phyloP scores from a whole-genome alignment of 1,140 invertebrate species.

The Oscheius sp. region DNA sequence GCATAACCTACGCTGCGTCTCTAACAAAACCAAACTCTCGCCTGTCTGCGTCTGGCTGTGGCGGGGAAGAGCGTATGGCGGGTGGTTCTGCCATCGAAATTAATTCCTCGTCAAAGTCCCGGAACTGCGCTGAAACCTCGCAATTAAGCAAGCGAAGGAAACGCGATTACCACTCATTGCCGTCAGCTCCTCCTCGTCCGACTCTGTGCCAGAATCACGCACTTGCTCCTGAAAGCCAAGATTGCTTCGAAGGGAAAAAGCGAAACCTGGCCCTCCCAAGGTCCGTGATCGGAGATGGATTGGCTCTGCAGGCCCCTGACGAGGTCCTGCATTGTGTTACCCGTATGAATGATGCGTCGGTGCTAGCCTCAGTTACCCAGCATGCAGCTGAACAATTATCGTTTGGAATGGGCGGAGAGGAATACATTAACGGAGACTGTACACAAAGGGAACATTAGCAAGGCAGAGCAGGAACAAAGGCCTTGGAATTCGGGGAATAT shows the following conservation, averaged over 20 bases:
- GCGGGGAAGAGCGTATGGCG: background rate
- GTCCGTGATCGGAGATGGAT: background rate
- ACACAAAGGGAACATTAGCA: too few relatives aligned
- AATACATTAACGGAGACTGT: too few relatives aligned
- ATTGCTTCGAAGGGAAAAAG: background rate
- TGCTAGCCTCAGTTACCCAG: slow-evolving; percentile 7
- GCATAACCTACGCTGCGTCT: slow-evolving; percentile 5
- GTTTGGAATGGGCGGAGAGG: background rate
- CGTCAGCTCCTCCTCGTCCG: slow-evolving; percentile 23
- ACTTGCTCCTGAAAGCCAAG: background rate
- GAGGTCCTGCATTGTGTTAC: background rate
- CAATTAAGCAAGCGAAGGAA: background rate
- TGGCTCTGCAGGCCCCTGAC: background rate
- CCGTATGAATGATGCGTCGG: background rate
- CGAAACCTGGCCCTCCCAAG: background rate
- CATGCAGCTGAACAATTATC: background rate
- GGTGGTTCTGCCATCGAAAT: background rate
- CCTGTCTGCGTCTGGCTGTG: background rate
- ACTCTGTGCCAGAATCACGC: slow-evolving; percentile 26
- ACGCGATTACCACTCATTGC: background rate
- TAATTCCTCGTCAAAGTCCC: too few relatives aligned
- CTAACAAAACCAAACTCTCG: background rate
- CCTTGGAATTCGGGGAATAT: too few relatives aligned
- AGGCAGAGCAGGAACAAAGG: too few relatives aligned
- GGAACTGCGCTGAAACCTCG: too few relatives aligned